Evolutionary conservation across 1,140 invertebrate genomes (phyloP).

Genomic region (Leptinotarsa undecemlineata): DNA sequence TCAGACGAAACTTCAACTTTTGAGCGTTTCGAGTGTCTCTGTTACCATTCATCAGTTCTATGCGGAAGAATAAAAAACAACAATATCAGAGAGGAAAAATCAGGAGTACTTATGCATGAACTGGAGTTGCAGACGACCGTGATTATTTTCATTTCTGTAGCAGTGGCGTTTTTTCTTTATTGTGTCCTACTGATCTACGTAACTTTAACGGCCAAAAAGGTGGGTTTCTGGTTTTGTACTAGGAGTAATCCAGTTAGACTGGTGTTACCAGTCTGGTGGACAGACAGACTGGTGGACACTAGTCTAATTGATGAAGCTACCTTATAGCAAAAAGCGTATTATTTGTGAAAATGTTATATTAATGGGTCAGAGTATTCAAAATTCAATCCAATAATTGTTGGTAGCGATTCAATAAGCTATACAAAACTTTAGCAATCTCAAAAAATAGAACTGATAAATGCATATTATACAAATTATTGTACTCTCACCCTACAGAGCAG

Average conservation of each 20-base stretch:
- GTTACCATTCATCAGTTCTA: conserved; percentile 28
- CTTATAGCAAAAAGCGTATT: background rate
- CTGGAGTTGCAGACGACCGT: conserved; percentile 31
- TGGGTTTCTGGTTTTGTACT: background rate
- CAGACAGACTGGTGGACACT: background rate
- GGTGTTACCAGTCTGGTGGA: background rate
- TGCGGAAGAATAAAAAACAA: conserved; percentile 22
- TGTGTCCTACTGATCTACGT: background rate
- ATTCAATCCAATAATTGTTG: too few species aligned
- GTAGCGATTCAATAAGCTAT: too few species aligned
- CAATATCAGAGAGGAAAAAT: conserved; percentile 26
- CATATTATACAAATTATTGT: too few species aligned
- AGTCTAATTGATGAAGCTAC: background rate
- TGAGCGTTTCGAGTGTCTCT: background rate
- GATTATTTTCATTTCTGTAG: conserved; percentile 30
- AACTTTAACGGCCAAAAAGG: background rate
- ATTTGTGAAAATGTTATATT: too few species aligned
- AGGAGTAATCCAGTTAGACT: too few species aligned
- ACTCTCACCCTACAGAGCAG: too few species aligned
- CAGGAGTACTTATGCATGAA: conserved; percentile 11
- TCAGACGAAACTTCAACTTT: background rate
- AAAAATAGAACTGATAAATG: too few species aligned
- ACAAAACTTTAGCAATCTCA: too few species aligned
- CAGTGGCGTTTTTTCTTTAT: conserved; percentile 30
- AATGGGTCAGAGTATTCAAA: too few species aligned